Evolutionary conservation across 2,888 invertebrate species (phyloP).

Genomic region (Hesperia comma): DNA sequence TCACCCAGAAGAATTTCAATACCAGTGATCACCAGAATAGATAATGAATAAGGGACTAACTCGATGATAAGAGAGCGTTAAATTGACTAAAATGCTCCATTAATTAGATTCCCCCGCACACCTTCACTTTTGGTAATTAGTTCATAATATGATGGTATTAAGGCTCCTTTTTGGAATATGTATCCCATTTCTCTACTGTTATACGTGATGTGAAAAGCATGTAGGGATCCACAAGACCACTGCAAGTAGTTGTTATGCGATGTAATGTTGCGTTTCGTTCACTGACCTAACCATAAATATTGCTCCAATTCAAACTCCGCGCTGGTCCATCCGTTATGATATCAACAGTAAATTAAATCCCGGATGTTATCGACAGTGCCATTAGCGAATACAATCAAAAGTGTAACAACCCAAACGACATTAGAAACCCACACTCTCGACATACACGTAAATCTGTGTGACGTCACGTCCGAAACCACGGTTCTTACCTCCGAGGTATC

Average conservation of each 20-base stretch:
- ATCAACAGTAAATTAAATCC: slow-evolving; percentile 32
- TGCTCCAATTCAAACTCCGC: neutral
- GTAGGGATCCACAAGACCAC: neutral
- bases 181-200: no score
- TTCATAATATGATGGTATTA: no score
- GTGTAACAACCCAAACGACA: slow-evolving; percentile 29
- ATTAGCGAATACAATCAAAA: slow-evolving; percentile 28
- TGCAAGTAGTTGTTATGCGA: neutral
- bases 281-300: neutral
- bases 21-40: no score
- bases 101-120: no score
- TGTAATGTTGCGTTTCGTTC: neutral
- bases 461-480: slow-evolving; percentile 54
- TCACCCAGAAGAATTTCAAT: no score
- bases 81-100: no score
- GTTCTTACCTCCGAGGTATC: slow-evolving; percentile 79
- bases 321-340: slow-evolving; percentile 19
- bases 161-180: no score
- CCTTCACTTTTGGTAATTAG: no score
- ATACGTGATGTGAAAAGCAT: no score
- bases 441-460: slow-evolving; percentile 40
- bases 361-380: slow-evolving; percentile 27
- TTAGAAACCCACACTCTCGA: slow-evolving; percentile 29
- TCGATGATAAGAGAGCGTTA: no score
- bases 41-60: no score